Percentiles rank a stretch among this genome's conserved stretches.
phyloP scores from a whole-genome alignment of 2,113 vertebrate species.

The Coptodon rendalli region DNA sequence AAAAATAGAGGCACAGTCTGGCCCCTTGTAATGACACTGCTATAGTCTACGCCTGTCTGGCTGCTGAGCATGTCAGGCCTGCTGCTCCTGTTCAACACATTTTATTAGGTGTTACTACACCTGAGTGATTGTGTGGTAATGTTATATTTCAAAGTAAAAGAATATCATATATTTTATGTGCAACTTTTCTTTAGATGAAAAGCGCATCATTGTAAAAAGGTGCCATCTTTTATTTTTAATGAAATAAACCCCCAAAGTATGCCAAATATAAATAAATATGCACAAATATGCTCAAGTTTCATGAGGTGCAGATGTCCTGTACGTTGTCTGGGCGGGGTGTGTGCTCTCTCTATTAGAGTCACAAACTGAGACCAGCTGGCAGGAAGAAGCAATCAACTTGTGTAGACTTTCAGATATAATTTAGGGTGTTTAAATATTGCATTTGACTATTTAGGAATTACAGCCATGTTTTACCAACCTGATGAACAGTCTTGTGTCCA shows the following conservation, averaged over 20 bases:
- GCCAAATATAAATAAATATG: background rate
- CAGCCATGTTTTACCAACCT: background rate
- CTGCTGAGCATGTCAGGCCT: background rate
- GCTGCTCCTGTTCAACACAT: background rate
- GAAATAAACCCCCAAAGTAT: background rate
- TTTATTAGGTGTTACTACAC: background rate
- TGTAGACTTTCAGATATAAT: background rate
- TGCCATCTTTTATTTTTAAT: background rate
- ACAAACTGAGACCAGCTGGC: background rate
- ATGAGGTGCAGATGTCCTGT: background rate
- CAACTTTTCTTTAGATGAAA: rapidly evolving
- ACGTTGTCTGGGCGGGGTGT: background rate
- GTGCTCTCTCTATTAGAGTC: background rate
- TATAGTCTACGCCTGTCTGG: background rate
- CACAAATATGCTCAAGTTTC: background rate
- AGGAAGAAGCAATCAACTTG: background rate
- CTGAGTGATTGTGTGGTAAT: background rate
- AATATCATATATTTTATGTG: background rate
- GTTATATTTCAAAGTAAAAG: background rate
- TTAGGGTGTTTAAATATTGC: background rate
- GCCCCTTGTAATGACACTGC: conserved; percentile 30
- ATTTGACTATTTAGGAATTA: background rate
- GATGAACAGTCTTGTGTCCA: background rate
- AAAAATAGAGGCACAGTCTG: conserved; percentile 50
- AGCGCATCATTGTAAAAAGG: rapidly evolving